Evolutionary conservation across 2,113 vertebrate species (phyloP).

Genomic region (Ceyx margarethae): DNA sequence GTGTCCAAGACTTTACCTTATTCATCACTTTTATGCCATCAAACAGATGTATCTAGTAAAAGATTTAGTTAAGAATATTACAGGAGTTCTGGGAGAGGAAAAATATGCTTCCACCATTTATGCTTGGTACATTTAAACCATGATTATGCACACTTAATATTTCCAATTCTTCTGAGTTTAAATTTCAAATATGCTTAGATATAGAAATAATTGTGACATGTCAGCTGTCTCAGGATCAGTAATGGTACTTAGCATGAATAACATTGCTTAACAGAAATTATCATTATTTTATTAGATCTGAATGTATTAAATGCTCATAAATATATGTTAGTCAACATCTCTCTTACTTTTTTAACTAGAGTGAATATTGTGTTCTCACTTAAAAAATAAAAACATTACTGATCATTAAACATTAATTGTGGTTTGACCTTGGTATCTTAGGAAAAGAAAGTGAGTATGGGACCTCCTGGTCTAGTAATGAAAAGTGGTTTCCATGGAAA

Average conservation of each 20-base stretch:
- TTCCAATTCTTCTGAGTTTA: conserved; percentile 31
- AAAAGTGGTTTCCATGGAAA: conserved; percentile 52
- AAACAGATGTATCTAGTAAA: background rate
- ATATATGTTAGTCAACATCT: background rate
- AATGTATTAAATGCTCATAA: background rate
- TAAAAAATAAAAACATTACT: background rate
- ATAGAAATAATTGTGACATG: conserved; percentile 15
- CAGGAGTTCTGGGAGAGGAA: background rate
- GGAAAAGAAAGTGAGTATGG: background rate
- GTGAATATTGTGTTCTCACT: background rate
- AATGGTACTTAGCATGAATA: background rate
- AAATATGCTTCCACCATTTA: background rate
- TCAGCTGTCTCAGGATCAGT: background rate
- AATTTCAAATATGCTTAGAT: conserved; percentile 34
- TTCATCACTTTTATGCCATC: background rate
- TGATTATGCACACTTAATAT: conserved; percentile 26
- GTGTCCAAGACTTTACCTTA: background rate
- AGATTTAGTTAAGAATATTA: background rate
- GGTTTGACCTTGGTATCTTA: background rate
- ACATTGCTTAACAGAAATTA: background rate
- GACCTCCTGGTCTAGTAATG: background rate
- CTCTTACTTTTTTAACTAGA: background rate
- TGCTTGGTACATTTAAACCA: conserved; percentile 14
- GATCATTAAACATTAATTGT: conserved; percentile 15
- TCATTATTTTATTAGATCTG: background rate